Base-by-base conservation (phyloP, 1,140 invertebrate species). In the Pogonognathellus flavescens region DNA sequence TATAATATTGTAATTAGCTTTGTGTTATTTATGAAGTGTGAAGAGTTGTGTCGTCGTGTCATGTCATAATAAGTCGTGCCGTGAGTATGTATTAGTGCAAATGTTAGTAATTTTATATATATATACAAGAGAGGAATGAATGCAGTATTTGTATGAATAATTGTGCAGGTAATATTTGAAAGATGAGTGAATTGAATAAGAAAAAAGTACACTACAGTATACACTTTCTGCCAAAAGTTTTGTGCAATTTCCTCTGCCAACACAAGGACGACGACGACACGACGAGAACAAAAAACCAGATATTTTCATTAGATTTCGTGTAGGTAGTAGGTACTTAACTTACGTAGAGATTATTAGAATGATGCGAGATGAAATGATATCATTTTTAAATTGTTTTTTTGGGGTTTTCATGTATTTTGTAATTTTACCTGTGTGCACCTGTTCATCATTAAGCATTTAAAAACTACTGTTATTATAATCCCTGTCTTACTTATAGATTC, bases 321-420 rank as follows among this genome's bases (percentile, higher is more conserved):
- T 57, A 57, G 31, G 20, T 66, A 60, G 62, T 31, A 66, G 22
- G 31, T 41, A 41, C 31, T 41, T 41, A 31, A 14, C n/a, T 60
- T 22, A 22, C 62, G 62, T 25, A 25, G 22, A 66, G 62, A 20
- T 41, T 41, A 25, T 25, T 66, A 66, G 62, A 66, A 13, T 66
- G 25, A 66, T 57, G 11, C 16, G n/a, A 76, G 31, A 76, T 76
- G 70, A 41, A 41, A 76, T 76, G 70, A 76, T 49, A 76, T 76
- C 31, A 55, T 81, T 81, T 81, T 81, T 81, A 81, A 53, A 81
- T 81, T 81, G 50, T 81, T 55, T 81, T 81, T 81, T 81, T 81
- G 50, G 80, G 80, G 80, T 53, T 81, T 81, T 59, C 80, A 57
- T 59, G 55, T 76, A 76, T 76, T 76, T 55, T 59, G 25, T 20